A percentile compares a stretch with the other conserved stretches of the same genome.
These are phyloP conservation scores for Grammomys dolichurus DNA, from an alignment of 2,113 vertebrate species.

Conservation along the genomic window DNA sequence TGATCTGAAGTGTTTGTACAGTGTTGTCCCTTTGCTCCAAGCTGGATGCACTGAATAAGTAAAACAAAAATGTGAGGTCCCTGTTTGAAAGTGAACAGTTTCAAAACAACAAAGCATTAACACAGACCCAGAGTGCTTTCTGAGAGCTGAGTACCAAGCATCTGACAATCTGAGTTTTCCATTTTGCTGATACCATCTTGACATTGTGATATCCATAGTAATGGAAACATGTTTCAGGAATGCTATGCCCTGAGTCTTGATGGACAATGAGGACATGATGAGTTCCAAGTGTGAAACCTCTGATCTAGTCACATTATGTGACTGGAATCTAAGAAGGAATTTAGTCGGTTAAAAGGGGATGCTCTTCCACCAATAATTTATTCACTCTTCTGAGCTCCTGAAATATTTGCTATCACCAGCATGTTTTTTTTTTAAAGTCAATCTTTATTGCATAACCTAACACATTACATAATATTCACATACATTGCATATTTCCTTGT, in stretches of 20 bases:
- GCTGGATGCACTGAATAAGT: too few species aligned
- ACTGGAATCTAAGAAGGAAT: background rate
- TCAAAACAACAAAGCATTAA: background rate
- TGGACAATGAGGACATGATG: background rate
- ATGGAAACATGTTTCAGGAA: background rate
- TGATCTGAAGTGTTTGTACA: background rate
- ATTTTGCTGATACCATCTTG: background rate
- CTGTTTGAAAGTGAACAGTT: background rate
- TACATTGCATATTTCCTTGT: background rate
- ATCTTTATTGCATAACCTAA: background rate
- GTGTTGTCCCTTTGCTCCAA: background rate
- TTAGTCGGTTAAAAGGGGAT: background rate
- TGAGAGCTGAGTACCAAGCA: rapidly evolving
- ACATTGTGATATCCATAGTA: background rate
- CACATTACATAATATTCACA: too few species aligned
- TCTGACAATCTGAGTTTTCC: background rate
- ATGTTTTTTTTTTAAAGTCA: background rate
- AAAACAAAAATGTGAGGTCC: background rate
- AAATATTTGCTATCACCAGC: background rate
- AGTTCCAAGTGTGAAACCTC: background rate
- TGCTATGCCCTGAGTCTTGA: background rate
- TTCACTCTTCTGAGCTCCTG: background rate
- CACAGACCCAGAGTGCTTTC: background rate
- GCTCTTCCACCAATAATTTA: background rate
- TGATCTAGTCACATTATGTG: background rate